Base-by-base conservation (phyloP, 92 coral and sea anemone genomes). In the Zoanthus sansibaricus region DNA sequence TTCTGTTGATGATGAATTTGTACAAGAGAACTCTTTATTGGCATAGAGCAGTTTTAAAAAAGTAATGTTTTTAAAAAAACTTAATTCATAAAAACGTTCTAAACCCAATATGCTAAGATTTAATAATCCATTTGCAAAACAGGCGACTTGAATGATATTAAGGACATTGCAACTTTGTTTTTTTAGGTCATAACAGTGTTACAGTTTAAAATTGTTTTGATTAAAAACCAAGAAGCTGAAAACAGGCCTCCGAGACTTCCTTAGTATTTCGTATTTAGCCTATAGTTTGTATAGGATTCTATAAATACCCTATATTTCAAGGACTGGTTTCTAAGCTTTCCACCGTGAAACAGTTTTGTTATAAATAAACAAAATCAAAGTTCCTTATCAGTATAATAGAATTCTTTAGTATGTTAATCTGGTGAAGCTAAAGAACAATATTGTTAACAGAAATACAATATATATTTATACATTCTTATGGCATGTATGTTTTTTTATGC, bases 141-240 rank as follows among this genome's bases (percentile, higher is more conserved):
- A 33, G 73, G 25, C 25, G 11, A 69, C 37, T 32, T 71, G 20
- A 71, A 51, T 32, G 76, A 32, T 44, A 15, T 71, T 25, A 71
- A 71, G 16, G 76, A 71, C 76, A 15, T 71, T 71, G 76, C 76
- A 71, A 33, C 48, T 71, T 71, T 71, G 66, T 58, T 58, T 58
- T 71, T 71, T 11, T 71, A 3, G 20, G 37, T 71, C 3, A 42
- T 71, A 37, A 71, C 76, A 71, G 9, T 33, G 48, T 71, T 32
- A 12, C 48, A 14, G 48, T 71, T 30, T 8, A 33, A 71, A 32
- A 71, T 71, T 32, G 48, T 32, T 71, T 31, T 71, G 76, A 25
- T 42, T 72, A 13, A 72, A 15, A 31, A 31, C 47, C n/a, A 37
- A 31, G 48, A 32, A 4, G 46, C 47, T 71, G 6, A 48, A 48